A percentile compares a stretch with the other conserved stretches of the same genome.
Conservation (phyloP, 2,797 vertebrate genomes). For the Gymnothorax javanicus region DNA sequence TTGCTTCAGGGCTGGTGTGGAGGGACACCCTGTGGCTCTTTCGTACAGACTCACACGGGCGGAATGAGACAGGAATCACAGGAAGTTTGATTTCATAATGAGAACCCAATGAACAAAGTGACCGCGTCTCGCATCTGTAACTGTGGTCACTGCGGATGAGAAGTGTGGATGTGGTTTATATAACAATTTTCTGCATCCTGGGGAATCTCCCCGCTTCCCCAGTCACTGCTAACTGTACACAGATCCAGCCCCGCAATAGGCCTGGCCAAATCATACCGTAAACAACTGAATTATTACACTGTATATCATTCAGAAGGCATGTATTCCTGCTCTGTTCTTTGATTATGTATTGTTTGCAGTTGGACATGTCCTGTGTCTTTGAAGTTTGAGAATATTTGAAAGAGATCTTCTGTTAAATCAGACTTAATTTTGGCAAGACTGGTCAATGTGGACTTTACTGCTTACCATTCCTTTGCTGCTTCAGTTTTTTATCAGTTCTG, state of each 20-base stretch:
- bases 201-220: background rate
- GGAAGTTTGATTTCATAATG: constrained; percentile 77
- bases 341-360: background rate
- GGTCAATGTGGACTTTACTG: too few species aligned
- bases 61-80: constrained; percentile 80
- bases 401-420: too few species aligned
- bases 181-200: constrained; percentile 10
- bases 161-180: constrained; percentile 24
- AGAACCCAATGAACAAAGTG: constrained; percentile 84
- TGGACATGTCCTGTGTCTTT: background rate
- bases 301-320: background rate
- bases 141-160: background rate
- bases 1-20: constrained; percentile 37
- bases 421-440: too few species aligned
- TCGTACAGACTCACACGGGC: constrained; percentile 50
- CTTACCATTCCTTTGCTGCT: too few species aligned
- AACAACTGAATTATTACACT: background rate
- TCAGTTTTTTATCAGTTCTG: too few species aligned
- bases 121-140: constrained; percentile 61
- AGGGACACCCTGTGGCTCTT: constrained; percentile 54
- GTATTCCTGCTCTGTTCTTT: background rate
- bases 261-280: background rate
- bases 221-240: background rate
- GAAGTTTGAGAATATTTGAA: background rate
- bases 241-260: background rate